Evolutionary conservation across 2,888 invertebrate genomes (phyloP).

Genomic region (Leucophenga maculata): DNA sequence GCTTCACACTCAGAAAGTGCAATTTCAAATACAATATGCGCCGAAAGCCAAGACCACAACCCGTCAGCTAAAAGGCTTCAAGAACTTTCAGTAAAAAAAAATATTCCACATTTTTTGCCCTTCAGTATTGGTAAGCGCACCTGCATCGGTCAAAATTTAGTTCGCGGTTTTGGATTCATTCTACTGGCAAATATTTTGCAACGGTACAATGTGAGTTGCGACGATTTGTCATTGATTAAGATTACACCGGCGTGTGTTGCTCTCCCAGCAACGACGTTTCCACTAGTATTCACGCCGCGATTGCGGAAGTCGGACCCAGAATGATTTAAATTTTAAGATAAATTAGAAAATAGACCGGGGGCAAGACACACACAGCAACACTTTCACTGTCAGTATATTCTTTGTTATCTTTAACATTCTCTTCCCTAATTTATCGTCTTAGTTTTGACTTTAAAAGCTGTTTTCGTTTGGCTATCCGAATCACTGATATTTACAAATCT

Average conservation of each 20-base stretch:
- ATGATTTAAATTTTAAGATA: not conserved
- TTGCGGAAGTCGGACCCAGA: not conserved
- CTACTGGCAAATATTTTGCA: constrained; percentile 82
- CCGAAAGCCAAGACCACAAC: constrained; percentile 21
- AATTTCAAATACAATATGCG: constrained; percentile 1
- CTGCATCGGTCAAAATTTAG: constrained; percentile 87
- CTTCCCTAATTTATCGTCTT: no score
- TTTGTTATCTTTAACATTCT: no score
- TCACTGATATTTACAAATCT: no score
- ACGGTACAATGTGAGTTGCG: constrained; percentile 78
- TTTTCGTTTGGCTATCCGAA: no score
- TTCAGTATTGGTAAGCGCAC: constrained; percentile 91
- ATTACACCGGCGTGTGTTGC: constrained; percentile 82
- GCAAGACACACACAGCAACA: not conserved
- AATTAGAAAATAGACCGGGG: not conserved
- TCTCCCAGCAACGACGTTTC: constrained; percentile 81
- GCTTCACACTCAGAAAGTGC: constrained; percentile 8
- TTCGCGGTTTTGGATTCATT: constrained; percentile 83
- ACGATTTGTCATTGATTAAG: constrained; percentile 74
- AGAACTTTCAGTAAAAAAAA: constrained; percentile 72
- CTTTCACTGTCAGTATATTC: no score
- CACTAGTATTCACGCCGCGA: constrained; percentile 75
- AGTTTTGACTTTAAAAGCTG: no score
- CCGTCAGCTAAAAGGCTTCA: constrained; percentile 52
- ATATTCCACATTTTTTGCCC: constrained; percentile 83